Evolutionary conservation across 2,113 vertebrate genomes (phyloP), one percentile per base, ranked within the genome.

Genomic region (Sphaerodactylus townsendi): DNA sequence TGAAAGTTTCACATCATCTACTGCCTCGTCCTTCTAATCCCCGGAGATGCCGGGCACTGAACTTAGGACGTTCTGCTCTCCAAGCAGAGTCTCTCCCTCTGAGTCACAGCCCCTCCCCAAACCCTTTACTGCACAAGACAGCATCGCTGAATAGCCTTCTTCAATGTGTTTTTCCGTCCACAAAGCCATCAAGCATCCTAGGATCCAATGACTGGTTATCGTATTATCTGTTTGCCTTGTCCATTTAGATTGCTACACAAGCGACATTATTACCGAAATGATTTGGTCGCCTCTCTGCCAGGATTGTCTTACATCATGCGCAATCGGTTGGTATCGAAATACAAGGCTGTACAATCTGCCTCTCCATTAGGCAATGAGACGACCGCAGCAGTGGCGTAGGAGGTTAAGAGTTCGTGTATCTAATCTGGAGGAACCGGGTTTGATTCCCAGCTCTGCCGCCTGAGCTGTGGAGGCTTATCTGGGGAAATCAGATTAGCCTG

Each of bases 291-390:
- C 73, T 64, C 56, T 91, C 85, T 28, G 1, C 80, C 82, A n/a
- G 66, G 80, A 92, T 89, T 84, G 35, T 44, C 35, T 94, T 92
- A 85, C 89, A 83, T 82, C 87, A 77, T 73, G 82, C 25, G 81
- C 77, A 87, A 88, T 85, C 82, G 85, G 87, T 93, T 88, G 41
- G 70, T 82, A 77, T 53, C n/a, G 66, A 77, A 91, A 85, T 0
- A 48, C 71, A 86, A 35, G 73, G 80, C 86, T 79, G 39, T 82
- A 68, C 87, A 83, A 64, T 87, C 25, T 6, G 78, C 2, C 44
- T 11, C 56, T n/a, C 10, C 21, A 14, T 10, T 87, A 86, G 70
- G 33, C 82, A 87, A 89, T 69, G 85, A 48, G 30, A 33, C 56
- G 10, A 62, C 14, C 30, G 64, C 28, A n/a, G n/a, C n/a, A n/a